Base-by-base conservation (phyloP, 2,113 vertebrate species). In the Morone chrysops region DNA sequence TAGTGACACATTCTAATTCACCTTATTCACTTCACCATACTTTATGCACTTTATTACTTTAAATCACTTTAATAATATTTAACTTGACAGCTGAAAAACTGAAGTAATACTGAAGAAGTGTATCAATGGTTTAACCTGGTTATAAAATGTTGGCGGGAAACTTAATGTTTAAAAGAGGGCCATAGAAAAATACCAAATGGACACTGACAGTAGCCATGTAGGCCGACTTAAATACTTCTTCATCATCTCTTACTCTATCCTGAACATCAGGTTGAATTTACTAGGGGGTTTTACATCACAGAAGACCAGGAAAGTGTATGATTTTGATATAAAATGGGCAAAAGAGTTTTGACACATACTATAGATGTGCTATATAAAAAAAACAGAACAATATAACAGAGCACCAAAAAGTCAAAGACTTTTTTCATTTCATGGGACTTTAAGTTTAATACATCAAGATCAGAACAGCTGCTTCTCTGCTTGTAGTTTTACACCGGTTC, bases 391-490 rank as follows among this genome's bases (percentile, higher is more conserved):
- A 53, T 20, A 36, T 5, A 67, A 85, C 14, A 38, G 14, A 22
- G 36, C 36, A 25, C 16, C 71, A 62, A 73, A 20, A 74, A 43
- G 25, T 16, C 45, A 43, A 61, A 14, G 2, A 78, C 3, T n/a
- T 76, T 56, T 87, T 83, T 89, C 70, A 86, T 91, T 89, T 89
- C 75, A 83, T 86, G 80, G 83, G 71, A 87, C 74, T 82, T 86
- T 78, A 75, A 66, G 41, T 84, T 92, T 78, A 84, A 85, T 77
- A 82, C 67, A 51, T 54, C 48, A 60, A 36, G 61, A 36, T 85
- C 20, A 41, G 75, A 83, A 38, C 40, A 78, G 71, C 76, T 75
- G 81, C 77, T 74, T 8, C 56, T 4, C 13, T 76, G 51, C 65
- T 81, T 59, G 70, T 75, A 72, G 59, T 61, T 79, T 75, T 56